These are phyloP conservation scores for Apostichopus leukothele DNA, from an alignment of 53 echinoderm and acorn worm genomes.

Conservation along the genomic window DNA sequence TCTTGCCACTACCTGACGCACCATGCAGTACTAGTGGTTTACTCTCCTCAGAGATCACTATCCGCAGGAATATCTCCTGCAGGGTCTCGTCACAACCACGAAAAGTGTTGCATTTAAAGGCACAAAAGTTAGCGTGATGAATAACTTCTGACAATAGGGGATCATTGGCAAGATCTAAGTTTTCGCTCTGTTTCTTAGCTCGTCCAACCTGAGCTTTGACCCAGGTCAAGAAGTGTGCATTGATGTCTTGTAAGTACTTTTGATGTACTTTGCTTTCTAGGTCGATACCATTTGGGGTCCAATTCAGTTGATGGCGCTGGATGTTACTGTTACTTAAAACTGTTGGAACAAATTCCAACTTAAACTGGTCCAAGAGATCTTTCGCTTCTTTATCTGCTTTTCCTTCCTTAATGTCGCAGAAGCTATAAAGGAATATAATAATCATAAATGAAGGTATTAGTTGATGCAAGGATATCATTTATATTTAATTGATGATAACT, in stretches of 20 bases:
- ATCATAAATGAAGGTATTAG: too few species aligned
- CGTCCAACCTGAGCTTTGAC: slow-evolving; percentile 49
- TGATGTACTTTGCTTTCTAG: slow-evolving; percentile 40
- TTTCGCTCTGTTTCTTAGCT: slow-evolving; percentile 43
- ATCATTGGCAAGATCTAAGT: slow-evolving; percentile 65
- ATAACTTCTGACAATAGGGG: slow-evolving; percentile 71
- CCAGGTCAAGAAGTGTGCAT: slow-evolving; percentile 38
- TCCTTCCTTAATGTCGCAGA: slow-evolving; percentile 41
- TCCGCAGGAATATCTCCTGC: slow-evolving; percentile 54
- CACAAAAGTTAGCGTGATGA: slow-evolving; percentile 89
- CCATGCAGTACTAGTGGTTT: slow-evolving; percentile 74
- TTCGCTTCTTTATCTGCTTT: slow-evolving; percentile 40
- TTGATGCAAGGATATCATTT: too few species aligned
- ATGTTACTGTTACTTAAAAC: slow-evolving; percentile 40
- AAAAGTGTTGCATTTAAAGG: slow-evolving; percentile 75
- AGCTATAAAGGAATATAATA: slow-evolving; percentile 26
- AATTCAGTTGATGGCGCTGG: slow-evolving; percentile 51
- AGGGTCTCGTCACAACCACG: slow-evolving; percentile 84
- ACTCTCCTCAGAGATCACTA: slow-evolving; percentile 36
- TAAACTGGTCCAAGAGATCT: slow-evolving; percentile 47
- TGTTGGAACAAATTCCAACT: slow-evolving; percentile 49
- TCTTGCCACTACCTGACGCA: slow-evolving; percentile 90
- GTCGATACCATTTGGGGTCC: slow-evolving; percentile 59
- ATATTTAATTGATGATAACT: too few species aligned
- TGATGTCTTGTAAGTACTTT: slow-evolving; percentile 53